A percentile compares a stretch with the other conserved stretches of the same genome.
phyloP scores from a whole-genome alignment of 2,888 invertebrate genomes.

The Drosophila dives region DNA sequence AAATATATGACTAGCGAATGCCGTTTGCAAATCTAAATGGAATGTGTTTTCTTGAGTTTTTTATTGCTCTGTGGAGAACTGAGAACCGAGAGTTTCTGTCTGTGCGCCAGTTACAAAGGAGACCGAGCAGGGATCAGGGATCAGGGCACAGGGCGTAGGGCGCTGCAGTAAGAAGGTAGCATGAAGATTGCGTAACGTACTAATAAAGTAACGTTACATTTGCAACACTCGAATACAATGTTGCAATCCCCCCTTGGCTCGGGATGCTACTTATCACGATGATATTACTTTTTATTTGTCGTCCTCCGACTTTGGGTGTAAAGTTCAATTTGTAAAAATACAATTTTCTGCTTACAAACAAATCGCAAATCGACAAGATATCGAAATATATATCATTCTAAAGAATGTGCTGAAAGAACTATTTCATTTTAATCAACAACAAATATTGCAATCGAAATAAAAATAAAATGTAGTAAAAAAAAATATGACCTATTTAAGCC shows the following conservation, averaged over 20 bases:
- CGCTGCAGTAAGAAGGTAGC: neutral
- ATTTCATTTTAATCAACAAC: neutral
- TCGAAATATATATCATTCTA: neutral
- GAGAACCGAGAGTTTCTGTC: slow-evolving; percentile 32
- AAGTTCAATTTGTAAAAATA: slow-evolving; percentile 17
- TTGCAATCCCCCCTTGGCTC: slow-evolving; percentile 26
- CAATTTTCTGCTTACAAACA: neutral
- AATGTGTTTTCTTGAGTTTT: slow-evolving; percentile 73
- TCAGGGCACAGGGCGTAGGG: neutral
- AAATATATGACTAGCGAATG: slow-evolving; percentile 58
- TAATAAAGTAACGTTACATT: slow-evolving; percentile 14
- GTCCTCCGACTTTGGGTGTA: neutral
- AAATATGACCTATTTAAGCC: neutral
- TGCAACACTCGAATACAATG: slow-evolving; percentile 38
- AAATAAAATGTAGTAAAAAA: neutral
- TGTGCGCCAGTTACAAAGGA: slow-evolving; percentile 2
- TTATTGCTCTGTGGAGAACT: slow-evolving; percentile 71
- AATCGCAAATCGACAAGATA: neutral
- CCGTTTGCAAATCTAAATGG: slow-evolving; percentile 67
- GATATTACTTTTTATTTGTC: slow-evolving; percentile 22
- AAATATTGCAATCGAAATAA: neutral
- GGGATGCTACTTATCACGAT: slow-evolving; percentile 35
- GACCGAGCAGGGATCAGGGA: neutral
- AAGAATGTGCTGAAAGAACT: neutral
- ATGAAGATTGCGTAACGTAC: slow-evolving; percentile 15